These are phyloP conservation scores for Corythaeola cristata DNA, from an alignment of 2,113 vertebrate genomes.

Conservation along the genomic window DNA sequence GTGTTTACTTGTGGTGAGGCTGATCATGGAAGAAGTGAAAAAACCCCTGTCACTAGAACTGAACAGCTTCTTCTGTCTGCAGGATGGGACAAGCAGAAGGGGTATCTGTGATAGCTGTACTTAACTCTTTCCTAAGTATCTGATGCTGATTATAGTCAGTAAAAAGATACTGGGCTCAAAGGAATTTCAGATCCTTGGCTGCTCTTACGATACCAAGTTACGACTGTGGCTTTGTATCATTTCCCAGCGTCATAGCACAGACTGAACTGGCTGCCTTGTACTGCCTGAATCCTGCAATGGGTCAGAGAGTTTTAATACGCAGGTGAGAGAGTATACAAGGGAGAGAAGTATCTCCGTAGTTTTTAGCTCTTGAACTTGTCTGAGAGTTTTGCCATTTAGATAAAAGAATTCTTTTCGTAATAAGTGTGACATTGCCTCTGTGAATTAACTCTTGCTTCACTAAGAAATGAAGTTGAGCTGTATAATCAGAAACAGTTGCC, in stretches of 20 bases:
- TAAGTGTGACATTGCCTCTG: background rate
- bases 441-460: background rate
- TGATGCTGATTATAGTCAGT: background rate
- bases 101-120: background rate
- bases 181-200: background rate
- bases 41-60: accelerated
- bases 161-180: background rate
- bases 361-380: background rate
- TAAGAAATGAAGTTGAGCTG: background rate
- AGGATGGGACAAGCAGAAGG: background rate
- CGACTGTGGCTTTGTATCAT: background rate
- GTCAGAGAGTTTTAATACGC: background rate
- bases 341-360: background rate
- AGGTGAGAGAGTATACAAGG: background rate
- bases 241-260: background rate
- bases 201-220: background rate
- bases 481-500: background rate
- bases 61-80: background rate
- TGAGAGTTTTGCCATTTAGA: background rate
- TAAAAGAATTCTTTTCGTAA: background rate
- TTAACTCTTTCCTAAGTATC: background rate
- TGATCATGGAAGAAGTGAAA: background rate
- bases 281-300: background rate
- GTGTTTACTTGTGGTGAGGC: background rate
- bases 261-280: background rate